Conservation (phyloP, 2,888 invertebrate genomes). For the Diaperis boleti region DNA sequence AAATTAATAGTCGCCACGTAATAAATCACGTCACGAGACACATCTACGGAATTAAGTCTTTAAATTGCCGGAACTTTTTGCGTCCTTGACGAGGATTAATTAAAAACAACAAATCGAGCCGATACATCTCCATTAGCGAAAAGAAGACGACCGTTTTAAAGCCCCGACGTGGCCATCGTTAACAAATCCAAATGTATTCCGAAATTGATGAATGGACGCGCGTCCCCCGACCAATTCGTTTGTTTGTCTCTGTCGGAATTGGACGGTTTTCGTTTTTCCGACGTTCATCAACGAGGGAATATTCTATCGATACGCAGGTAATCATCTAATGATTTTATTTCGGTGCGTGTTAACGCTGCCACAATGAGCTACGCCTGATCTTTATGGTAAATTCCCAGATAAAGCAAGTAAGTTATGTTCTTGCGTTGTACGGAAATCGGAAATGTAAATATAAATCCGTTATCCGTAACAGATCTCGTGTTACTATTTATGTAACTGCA, state of each 20-base stretch:
- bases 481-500: slow-evolving; percentile 9
- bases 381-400: slow-evolving; percentile 30
- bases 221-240: background rate
- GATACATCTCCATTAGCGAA: too few relatives aligned
- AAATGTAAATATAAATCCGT: slow-evolving; percentile 35
- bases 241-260: slow-evolving; percentile 25
- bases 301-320: slow-evolving; percentile 23
- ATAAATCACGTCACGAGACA: too few relatives aligned
- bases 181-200: slow-evolving; percentile 16
- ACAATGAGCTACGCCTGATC: slow-evolving; percentile 19
- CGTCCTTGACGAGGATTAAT: too few relatives aligned
- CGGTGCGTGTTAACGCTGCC: slow-evolving; percentile 37
- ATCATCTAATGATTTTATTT: slow-evolving; percentile 15
- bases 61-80: too few relatives aligned
- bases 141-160: too few relatives aligned
- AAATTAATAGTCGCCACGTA: too few relatives aligned
- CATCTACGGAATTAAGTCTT: too few relatives aligned
- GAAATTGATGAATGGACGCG: slow-evolving; percentile 14
- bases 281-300: slow-evolving; percentile 15
- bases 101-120: too few relatives aligned
- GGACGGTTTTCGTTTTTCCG: slow-evolving; percentile 14
- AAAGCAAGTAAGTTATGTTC: slow-evolving; percentile 32
- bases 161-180: slow-evolving; percentile 1
- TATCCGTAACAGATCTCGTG: slow-evolving; percentile 15
- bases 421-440: slow-evolving; percentile 31